A percentile compares a stretch with the other conserved stretches of the same genome.
Conservation (phyloP, 2,113 vertebrate genomes). For the Condylura cristata region DNA sequence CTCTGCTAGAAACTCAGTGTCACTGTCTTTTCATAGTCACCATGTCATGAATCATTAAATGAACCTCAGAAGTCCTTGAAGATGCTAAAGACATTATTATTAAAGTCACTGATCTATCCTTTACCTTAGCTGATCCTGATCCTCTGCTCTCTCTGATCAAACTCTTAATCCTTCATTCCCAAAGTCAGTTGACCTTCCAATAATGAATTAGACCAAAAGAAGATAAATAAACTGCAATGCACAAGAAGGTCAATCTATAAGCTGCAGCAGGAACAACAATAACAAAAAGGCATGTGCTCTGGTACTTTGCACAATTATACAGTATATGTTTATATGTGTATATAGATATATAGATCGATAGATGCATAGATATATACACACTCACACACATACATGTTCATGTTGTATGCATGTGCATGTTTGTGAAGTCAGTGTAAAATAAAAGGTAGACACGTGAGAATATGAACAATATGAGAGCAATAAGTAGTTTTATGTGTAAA, state of each 20-base stretch:
- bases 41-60: not conserved
- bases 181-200: conserved; percentile 23
- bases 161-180: not conserved
- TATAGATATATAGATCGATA: too few relatives aligned
- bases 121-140: not conserved
- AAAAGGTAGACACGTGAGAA: not conserved
- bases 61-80: not conserved
- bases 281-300: not conserved
- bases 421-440: not conserved
- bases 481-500: not conserved
- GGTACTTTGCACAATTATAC: not conserved
- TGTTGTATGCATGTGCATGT: too few relatives aligned
- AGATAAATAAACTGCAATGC: conserved; percentile 6
- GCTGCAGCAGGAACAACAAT: not conserved
- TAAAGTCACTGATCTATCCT: not conserved
- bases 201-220: conserved; percentile 49
- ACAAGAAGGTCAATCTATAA: not conserved
- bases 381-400: too few relatives aligned
- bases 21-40: not conserved
- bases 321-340: too few relatives aligned
- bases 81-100: not conserved
- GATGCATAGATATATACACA: too few relatives aligned
- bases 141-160: not conserved
- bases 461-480: not conserved
- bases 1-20: not conserved